Evolutionary conservation across 2,113 vertebrate genomes (phyloP), one percentile per base, ranked within the genome.

Genomic region (Eulemur macaco): DNA sequence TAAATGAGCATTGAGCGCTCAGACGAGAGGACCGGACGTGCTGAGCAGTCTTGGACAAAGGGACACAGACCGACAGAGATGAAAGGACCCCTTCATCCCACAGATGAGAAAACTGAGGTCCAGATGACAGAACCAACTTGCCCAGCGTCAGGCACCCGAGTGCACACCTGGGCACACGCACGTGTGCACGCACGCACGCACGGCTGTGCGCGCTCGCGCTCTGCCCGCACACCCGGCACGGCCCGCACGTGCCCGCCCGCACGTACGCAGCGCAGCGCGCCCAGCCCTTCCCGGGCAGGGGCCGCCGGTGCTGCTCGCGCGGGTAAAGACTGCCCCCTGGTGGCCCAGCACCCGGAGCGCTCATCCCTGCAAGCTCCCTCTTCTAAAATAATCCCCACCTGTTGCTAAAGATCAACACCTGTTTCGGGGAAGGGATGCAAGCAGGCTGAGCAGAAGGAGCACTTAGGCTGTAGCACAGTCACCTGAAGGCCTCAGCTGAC

Each of bases 251-350:
- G 96, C 37, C 68, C 45, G 96, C 81, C 37, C 0, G 94, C 20
- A 86, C 78, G 80, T 93, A 90, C 88, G 63, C 96, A 52, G 80
- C 39, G 9, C 39, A 21, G 29, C 6, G 37, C 37, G n/a, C 66
- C 68, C n/a, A 69, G 76, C 45, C 66, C 56, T 47, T 5, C 27
- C n/a, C 69, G 29, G 39, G 12, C 47, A 0, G 2, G 5, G 31
- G 34, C 14, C 0, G 5, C 37, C 1, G 1, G 13, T 0, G 11
- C 66, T 0, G 71, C 83, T 85, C 5, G 18, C 58, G 37, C 39
- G 73, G 89, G 95, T 96, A 83, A 97, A 47, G 97, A 87, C 97
- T 97, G 97, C 97, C 98, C 98, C 97, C 98, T 98, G 96, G 98
- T 78, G 98, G 98, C 71, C 3, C 1, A 39, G 14, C 56, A 21